These are phyloP conservation scores for Cynopterus brachyotis DNA, from an alignment of 2,113 vertebrate genomes.

Conservation along the genomic window DNA sequence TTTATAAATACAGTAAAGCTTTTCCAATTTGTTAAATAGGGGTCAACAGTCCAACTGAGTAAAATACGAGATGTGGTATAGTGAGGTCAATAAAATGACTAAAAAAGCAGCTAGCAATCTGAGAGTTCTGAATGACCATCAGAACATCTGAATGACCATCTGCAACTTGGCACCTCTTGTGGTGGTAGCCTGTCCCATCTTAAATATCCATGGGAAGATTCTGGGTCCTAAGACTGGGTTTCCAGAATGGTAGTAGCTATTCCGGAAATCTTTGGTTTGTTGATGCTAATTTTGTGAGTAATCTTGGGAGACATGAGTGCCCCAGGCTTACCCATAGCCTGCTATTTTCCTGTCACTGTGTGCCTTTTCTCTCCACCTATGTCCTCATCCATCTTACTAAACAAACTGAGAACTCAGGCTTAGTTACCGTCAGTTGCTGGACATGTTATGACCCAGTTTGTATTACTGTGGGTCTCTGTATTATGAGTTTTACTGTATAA, in stretches of 20 bases:
- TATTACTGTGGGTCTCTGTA: conserved; percentile 8
- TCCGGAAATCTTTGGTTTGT: background rate
- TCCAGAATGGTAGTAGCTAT: background rate
- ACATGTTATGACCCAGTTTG: background rate
- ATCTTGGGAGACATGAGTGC: background rate
- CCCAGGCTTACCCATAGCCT: background rate
- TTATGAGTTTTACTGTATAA: background rate
- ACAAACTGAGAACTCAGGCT: background rate
- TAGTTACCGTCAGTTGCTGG: background rate
- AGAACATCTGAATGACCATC: background rate
- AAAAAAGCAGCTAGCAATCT: background rate
- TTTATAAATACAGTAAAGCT: background rate
- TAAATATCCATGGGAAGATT: background rate
- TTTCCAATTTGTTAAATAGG: background rate
- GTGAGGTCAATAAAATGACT: background rate
- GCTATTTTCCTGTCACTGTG: background rate
- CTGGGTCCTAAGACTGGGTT: background rate
- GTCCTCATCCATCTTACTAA: background rate
- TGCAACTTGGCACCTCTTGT: background rate
- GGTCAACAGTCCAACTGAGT: background rate
- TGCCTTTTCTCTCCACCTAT: background rate
- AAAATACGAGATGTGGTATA: background rate
- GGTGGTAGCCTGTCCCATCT: background rate
- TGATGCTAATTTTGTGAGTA: background rate
- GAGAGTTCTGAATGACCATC: background rate